Percentiles rank a stretch among this genome's conserved stretches.
Conservation (phyloP, 2,113 vertebrate species). For the Ptychochromis oligacanthus region DNA sequence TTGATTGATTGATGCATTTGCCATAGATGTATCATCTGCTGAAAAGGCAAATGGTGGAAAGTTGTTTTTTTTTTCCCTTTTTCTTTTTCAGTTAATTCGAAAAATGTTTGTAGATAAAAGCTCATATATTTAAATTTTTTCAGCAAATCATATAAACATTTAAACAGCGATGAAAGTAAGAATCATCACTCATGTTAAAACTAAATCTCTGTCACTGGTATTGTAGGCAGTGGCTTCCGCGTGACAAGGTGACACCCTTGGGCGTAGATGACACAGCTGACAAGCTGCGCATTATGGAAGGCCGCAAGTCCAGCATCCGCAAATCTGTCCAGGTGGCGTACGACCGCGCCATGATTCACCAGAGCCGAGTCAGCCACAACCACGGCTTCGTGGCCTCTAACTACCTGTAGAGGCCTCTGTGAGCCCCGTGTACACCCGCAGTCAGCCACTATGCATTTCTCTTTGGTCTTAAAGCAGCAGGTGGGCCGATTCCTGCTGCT, state of each 20-base stretch:
- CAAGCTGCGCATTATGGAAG: conserved; percentile 97
- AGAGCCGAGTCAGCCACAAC: conserved; percentile 89
- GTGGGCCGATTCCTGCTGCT: background rate
- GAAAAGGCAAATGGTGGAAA: background rate
- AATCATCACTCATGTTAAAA: background rate
- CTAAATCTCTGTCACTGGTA: conserved; percentile 1
- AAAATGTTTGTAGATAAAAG: background rate
- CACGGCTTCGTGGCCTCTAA: conserved; percentile 87
- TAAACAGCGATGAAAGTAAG: background rate
- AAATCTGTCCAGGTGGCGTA: conserved; percentile 98
- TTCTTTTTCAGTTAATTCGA: background rate
- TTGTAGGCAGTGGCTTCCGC: conserved; percentile 94
- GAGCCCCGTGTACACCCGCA: background rate
- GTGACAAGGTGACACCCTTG: conserved; percentile 91
- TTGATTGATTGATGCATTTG: background rate
- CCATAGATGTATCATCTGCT: background rate
- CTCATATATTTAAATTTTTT: background rate
- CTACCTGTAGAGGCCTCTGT: conserved; percentile 82
- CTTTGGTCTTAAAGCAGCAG: conserved; percentile 37
- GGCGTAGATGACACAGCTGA: conserved; percentile 93
- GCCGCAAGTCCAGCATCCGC: conserved; percentile 94
- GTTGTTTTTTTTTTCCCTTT: too few relatives aligned
- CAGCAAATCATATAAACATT: background rate
- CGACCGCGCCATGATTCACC: conserved; percentile 94
- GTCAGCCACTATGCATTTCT: conserved; percentile 37